Evolutionary conservation across 2,888 invertebrate species (phyloP), one percentile per base, ranked within the genome.

Genomic region (Arctia plantaginis): DNA sequence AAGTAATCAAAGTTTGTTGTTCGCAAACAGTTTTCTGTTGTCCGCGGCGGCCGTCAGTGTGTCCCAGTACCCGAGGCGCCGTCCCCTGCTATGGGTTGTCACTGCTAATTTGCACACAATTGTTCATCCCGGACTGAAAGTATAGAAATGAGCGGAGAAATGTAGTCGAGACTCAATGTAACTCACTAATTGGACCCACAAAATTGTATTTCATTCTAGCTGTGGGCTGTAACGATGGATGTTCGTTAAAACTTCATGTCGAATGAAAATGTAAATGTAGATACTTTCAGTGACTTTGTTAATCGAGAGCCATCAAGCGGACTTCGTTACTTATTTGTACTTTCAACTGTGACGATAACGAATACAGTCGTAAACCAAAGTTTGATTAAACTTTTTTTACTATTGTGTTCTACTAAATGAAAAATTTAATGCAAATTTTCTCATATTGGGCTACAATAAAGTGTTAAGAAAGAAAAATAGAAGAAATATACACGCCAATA

Each of bases 71-170:
- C 59, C 78, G 80, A 82, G 87, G 84, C 85, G 87, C 87, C 89
- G 90, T 90, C 91, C 87, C 90, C 84, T 84, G 87, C 86, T 87
- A 90, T 85, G 90, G 89, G 88, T 91, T 93, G 93, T 93, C 94
- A 90, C 90, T 89, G 93, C 93, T 94, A 94, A 94, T 95, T 95
- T 94, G 93, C 94, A 91, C 92, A 92, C 93, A 94, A 94, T 95
- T 93, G 94, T 94, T 94, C 93, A 94, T 93, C 90, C 88, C 87
- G 83, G 83, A 89, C 89, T 89, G 89, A 92, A 93, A 93, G 92
- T 92, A 93, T 89, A 92, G 91, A 92, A 93, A 94, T 92, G 92
- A 92, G 91, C 92, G 89, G 90, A 89, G 90, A 91, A 92, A 91
- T 90, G 89, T 90, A 92, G 88, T 87, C 88, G 85, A 81, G 86